Base-by-base conservation (phyloP, 2,113 vertebrate genomes). In the Nestor notabilis region DNA sequence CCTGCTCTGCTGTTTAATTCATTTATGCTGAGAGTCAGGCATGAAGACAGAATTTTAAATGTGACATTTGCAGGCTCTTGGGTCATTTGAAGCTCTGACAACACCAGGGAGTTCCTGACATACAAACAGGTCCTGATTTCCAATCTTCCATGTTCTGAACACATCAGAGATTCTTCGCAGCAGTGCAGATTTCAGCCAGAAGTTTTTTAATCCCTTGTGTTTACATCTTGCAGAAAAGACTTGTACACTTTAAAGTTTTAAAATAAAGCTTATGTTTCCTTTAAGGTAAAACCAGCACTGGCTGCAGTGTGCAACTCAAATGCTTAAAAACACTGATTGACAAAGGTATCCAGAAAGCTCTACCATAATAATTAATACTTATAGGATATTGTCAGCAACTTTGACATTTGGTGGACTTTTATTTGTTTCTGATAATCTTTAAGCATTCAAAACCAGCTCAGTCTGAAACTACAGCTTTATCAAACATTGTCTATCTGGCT, bases 1-100 rank as follows among this genome's bases (percentile, higher is more conserved):
- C 96, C 98, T 97, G 97, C 95, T 97, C 97, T 97, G 97, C 98
- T 98, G 97, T 98, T 98, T 98, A 98, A 98, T 98, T 98, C 98
- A 98, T 98, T 98, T 98, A 98, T 98, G 96, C 97, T 92, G 95
- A 97, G 97, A 98, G 93, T 97, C 97, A 97, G 97, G 95, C 98
- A 97, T 98, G 98, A 98, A 98, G 95, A 97, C 94, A 97, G 98
- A 98, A 99, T 98, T 98, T 98, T 97, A 98, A 98, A 98, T 97
- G 98, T 98, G 98, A 98, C 98, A 98, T 98, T 98, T 98, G 97
- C 97, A 97, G 97, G 95, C 98, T 97, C 96, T 96, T 98, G 97
- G 98, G 98, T 98, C 98, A 98, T 97, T 97, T 98, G 90, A 97
- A 97, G 96, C 96, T 97, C 96, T 90, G 93, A 97, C 97, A 98